phyloP scores from a whole-genome alignment of 2,113 vertebrate species.

The Xiphorhynchus elegans region DNA sequence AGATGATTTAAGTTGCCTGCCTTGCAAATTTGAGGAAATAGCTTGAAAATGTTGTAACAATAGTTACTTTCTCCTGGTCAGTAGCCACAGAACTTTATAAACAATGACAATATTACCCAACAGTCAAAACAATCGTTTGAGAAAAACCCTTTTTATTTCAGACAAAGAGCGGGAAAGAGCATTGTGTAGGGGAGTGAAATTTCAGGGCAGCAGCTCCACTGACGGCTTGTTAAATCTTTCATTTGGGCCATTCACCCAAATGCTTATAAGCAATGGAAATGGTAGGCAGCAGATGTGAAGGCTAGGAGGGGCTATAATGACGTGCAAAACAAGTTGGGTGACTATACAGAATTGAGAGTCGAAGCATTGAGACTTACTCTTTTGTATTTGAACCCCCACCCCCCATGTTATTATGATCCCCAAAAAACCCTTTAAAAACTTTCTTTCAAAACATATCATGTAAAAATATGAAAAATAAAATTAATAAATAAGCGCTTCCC shows the following conservation, averaged over 20 bases:
- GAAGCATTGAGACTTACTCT: background rate
- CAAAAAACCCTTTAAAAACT: background rate
- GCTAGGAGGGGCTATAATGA: constrained; percentile 71
- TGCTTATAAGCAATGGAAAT: constrained; percentile 70
- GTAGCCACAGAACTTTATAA: background rate
- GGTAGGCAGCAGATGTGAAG: constrained; percentile 69
- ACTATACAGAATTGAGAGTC: background rate
- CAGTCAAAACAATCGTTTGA: background rate
- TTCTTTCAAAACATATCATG: background rate
- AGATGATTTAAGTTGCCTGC: background rate
- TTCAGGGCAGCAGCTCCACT: constrained; percentile 50
- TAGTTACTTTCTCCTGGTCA: background rate
- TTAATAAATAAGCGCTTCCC: background rate
- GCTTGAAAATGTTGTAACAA: constrained; percentile 41
- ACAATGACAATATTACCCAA: constrained; percentile 12
- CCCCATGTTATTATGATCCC: background rate
- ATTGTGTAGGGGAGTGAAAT: constrained; percentile 38
- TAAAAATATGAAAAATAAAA: background rate
- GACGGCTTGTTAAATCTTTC: constrained; percentile 73
- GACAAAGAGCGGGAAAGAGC: constrained; percentile 35
- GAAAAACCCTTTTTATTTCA: constrained; percentile 11
- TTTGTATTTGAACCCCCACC: background rate
- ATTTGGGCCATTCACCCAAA: constrained; percentile 69
- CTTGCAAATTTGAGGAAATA: background rate
- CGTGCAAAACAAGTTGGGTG: constrained; percentile 54